phyloP scores from a whole-genome alignment of 2,888 invertebrate genomes.

The Andrena haemorrhoa region DNA sequence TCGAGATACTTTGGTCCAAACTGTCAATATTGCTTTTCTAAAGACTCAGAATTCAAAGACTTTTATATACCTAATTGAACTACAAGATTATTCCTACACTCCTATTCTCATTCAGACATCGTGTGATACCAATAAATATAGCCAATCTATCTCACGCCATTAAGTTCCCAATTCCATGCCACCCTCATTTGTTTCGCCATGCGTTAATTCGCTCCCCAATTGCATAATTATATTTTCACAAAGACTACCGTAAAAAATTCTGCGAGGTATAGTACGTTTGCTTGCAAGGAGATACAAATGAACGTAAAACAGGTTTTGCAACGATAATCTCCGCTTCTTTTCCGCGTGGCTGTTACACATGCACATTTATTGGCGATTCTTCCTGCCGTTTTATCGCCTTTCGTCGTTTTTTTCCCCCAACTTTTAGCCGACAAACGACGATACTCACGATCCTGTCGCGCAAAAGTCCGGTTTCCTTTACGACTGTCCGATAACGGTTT shows the following conservation, averaged over 20 bases:
- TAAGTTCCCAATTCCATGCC: too few relatives aligned
- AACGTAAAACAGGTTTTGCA: conserved; percentile 16
- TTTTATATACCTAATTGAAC: too few relatives aligned
- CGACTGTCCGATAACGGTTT: conserved; percentile 44
- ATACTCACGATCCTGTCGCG: background rate
- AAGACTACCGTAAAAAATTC: background rate
- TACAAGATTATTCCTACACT: too few relatives aligned
- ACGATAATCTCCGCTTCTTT: background rate
- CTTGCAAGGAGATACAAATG: background rate
- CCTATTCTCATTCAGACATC: too few relatives aligned
- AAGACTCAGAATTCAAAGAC: too few relatives aligned
- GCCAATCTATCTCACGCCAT: too few relatives aligned
- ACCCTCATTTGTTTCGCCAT: background rate
- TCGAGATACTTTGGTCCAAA: too few relatives aligned
- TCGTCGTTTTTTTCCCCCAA: background rate
- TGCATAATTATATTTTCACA: background rate
- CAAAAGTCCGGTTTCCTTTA: conserved; percentile 32
- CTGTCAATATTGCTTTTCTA: too few relatives aligned
- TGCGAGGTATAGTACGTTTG: background rate
- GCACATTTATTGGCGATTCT: background rate
- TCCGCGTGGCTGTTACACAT: background rate
- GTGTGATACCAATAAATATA: too few relatives aligned
- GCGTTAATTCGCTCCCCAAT: background rate
- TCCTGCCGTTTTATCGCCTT: background rate
- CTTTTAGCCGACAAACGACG: background rate